Conservation (phyloP, 1,140 invertebrate genomes). For the Penaeus japonicus region DNA sequence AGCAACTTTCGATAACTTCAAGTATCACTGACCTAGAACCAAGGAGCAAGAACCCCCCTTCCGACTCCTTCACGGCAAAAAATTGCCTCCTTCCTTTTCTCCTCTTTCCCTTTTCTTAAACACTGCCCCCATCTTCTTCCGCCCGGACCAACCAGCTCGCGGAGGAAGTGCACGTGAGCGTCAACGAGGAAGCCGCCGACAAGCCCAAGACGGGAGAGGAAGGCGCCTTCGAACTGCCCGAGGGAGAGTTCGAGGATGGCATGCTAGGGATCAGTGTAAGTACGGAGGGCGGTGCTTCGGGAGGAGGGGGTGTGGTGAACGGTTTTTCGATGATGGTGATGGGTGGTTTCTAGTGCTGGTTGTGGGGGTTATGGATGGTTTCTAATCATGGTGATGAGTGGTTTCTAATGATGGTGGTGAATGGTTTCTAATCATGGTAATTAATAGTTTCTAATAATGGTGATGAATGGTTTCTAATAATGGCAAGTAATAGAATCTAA, state of each 20-base stretch:
- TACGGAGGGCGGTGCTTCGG: not conserved
- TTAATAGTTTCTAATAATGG: too few species aligned
- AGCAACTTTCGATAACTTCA: too few species aligned
- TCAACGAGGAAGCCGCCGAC: constrained; percentile 35
- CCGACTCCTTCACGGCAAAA: too few species aligned
- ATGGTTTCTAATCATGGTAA: too few species aligned
- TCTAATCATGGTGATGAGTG: too few species aligned
- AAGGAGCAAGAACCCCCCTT: too few species aligned
- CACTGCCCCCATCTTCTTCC: not conserved
- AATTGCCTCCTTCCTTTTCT: too few species aligned
- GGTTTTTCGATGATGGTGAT: not conserved
- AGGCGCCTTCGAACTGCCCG: constrained; percentile 50
- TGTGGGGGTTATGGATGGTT: not conserved
- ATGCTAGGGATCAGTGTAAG: constrained; percentile 59
- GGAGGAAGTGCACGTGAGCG: constrained; percentile 1
- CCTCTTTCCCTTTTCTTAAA: not conserved
- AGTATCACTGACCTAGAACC: too few species aligned
- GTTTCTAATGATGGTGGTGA: too few species aligned
- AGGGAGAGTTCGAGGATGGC: constrained; percentile 59
- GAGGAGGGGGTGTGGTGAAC: not conserved
- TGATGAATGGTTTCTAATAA: too few species aligned
- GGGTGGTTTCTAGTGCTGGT: not conserved
- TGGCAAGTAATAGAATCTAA: too few species aligned
- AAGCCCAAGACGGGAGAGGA: constrained; percentile 51
- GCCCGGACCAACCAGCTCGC: not conserved